Conservation (phyloP, 2,113 vertebrate genomes). For the Hylia prasina region DNA sequence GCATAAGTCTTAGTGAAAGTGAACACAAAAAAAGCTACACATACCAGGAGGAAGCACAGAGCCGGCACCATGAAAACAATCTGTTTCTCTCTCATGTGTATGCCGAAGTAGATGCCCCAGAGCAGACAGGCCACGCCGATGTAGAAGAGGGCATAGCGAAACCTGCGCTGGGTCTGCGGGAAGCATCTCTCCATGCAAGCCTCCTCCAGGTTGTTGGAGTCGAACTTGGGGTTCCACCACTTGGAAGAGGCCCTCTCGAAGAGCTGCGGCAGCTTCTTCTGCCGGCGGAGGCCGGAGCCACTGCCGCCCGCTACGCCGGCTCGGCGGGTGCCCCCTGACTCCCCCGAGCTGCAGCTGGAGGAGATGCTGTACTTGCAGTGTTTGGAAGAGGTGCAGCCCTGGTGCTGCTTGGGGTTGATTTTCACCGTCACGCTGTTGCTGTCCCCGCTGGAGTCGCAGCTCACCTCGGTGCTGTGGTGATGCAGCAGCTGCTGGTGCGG, state of each 20-base stretch:
- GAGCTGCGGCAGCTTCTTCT: conserved; percentile 85
- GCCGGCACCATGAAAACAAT: conserved; percentile 80
- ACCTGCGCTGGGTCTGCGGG: conserved; percentile 92
- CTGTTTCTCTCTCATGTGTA: conserved; percentile 78
- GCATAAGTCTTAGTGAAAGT: conserved; percentile 89
- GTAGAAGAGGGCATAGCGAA: conserved; percentile 94
- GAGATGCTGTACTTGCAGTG: conserved; percentile 94
- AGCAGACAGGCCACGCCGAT: conserved; percentile 83
- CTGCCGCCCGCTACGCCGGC: conserved; percentile 10
- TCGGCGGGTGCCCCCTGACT: conserved; percentile 77
- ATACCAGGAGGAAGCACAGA: conserved; percentile 81
- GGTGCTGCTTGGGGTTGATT: conserved; percentile 79
- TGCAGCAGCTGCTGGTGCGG: conserved; percentile 88
- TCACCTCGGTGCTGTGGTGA: conserved; percentile 89
- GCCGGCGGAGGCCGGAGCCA: conserved; percentile 61
- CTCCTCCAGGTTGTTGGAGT: conserved; percentile 92
- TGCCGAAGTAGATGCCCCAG: conserved; percentile 87
- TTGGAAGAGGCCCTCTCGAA: conserved; percentile 93
- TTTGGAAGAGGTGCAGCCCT: conserved; percentile 77
- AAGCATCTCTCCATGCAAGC: conserved; percentile 95
- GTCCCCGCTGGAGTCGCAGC: conserved; percentile 88
- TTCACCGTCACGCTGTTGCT: conserved; percentile 83
- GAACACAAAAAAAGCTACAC: conserved; percentile 85
- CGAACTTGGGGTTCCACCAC: conserved; percentile 97
- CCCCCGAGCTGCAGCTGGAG: conserved; percentile 92